These are phyloP conservation scores for Heliconius hortense DNA, from an alignment of 2,888 invertebrate genomes.

Conservation along the genomic window DNA sequence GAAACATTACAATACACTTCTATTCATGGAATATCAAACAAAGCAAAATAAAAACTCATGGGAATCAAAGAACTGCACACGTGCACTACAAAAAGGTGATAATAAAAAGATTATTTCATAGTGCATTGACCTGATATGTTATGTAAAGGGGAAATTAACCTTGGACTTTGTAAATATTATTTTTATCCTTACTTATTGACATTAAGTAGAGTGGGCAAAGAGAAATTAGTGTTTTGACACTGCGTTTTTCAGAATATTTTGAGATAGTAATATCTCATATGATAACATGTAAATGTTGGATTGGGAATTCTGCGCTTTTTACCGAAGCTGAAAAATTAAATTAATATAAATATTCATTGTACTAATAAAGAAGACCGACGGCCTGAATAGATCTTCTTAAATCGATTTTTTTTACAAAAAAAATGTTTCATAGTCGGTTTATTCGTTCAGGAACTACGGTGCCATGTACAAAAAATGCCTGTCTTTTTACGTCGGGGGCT, in stretches of 20 bases:
- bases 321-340: background rate
- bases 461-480: too few relatives aligned
- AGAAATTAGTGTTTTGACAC: too few relatives aligned
- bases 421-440: too few relatives aligned
- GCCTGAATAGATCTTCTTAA: too few relatives aligned
- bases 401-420: too few relatives aligned
- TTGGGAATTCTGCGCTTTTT: background rate
- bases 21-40: constrained; percentile 22
- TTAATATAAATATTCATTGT: background rate
- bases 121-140: background rate
- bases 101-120: background rate
- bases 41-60: constrained; percentile 23
- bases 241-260: too few relatives aligned
- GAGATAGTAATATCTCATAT: too few relatives aligned
- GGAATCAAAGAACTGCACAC: constrained; percentile 33
- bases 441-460: too few relatives aligned
- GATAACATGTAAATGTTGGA: too few relatives aligned
- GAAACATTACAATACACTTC: constrained; percentile 16
- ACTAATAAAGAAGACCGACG: background rate
- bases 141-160: background rate
- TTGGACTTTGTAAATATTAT: background rate
- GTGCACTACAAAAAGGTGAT: constrained; percentile 30
- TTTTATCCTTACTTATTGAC: background rate
- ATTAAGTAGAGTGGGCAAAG: background rate
- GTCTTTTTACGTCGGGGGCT: too few relatives aligned